Evolutionary conservation across 2,797 vertebrate species (phyloP).

Genomic region (Myotis daubentonii): DNA sequence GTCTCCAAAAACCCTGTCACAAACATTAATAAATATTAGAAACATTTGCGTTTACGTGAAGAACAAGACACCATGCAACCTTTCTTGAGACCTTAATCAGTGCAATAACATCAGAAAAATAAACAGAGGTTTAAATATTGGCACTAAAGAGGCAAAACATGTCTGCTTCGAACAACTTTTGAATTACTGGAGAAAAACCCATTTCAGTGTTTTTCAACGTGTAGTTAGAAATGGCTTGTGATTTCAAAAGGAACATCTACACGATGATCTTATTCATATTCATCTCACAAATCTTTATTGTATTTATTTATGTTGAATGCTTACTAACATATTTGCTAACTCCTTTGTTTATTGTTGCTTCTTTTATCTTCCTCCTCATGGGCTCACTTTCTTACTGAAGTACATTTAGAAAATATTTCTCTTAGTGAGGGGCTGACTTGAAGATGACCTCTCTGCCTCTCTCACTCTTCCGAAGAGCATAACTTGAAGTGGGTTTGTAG

Average conservation of each 20-base stretch:
- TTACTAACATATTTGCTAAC: background rate
- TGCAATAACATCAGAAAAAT: background rate
- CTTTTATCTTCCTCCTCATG: background rate
- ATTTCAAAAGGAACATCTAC: background rate
- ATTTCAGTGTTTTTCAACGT: background rate
- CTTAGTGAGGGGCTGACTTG: background rate
- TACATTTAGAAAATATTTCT: background rate
- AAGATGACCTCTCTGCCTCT: background rate
- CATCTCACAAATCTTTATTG: background rate
- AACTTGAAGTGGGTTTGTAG: background rate
- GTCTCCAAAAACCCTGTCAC: background rate
- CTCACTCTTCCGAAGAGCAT: background rate
- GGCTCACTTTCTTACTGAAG: background rate
- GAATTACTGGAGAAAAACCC: background rate
- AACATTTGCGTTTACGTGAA: background rate
- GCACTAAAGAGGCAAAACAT: background rate
- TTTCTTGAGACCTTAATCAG: background rate
- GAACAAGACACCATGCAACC: background rate
- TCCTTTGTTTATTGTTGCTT: background rate
- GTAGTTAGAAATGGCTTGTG: background rate
- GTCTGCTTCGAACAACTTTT: background rate
- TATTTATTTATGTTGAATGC: background rate
- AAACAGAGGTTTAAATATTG: background rate
- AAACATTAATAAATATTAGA: background rate
- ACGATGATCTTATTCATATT: background rate